Base-by-base conservation (phyloP, 2,797 vertebrate species). In the Garrulus glandarius region DNA sequence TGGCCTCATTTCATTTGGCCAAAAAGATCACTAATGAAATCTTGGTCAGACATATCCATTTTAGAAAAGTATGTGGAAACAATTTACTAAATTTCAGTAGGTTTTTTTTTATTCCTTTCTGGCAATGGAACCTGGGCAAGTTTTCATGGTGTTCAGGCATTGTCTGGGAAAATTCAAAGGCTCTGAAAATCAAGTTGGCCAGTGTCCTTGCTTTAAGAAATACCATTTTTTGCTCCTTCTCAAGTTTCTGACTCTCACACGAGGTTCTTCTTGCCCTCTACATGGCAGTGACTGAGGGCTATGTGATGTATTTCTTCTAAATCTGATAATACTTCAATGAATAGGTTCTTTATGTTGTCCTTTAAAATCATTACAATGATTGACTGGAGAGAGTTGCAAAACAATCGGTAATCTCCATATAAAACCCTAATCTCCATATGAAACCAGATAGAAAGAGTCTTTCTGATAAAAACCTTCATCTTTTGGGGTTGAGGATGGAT, bases 11-110 rank as follows among this genome's bases (percentile, higher is more conserved):
- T 94, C 44, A 32, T 89, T 95, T 91, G 76, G 56, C 52, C 55
- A 52, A 26, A 84, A 87, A 64, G 30, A 67, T 91, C 59, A 36
- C 47, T 89, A 79, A 70, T 30, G 52, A 94, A 89, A 68, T 74
- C 52, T 74, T 82, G 49, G 81, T 93, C 67, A 87, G 53, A 85
- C 83, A 60, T 76, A 76, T 0, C 59, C 49, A 56, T 91, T 93
- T 92, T 74, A 75, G 60, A 87, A 68, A 74, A 81, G 43, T 91
- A 16, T 50, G 61, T 96, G 92, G 92, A 92, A 95, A 84, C 74
- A 84, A 77, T 96, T 91, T 57, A 76, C 84, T 84, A 30, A 70
- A 82, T 94, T 89, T 94, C 84, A 84, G 63, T 9, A 1, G 63
- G 44, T 3, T 80, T 50, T 72, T 55, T 43, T 30, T 10, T 9